These are phyloP conservation scores for Brachyptera risi DNA, from an alignment of 2,888 invertebrate species.

Conservation along the genomic window DNA sequence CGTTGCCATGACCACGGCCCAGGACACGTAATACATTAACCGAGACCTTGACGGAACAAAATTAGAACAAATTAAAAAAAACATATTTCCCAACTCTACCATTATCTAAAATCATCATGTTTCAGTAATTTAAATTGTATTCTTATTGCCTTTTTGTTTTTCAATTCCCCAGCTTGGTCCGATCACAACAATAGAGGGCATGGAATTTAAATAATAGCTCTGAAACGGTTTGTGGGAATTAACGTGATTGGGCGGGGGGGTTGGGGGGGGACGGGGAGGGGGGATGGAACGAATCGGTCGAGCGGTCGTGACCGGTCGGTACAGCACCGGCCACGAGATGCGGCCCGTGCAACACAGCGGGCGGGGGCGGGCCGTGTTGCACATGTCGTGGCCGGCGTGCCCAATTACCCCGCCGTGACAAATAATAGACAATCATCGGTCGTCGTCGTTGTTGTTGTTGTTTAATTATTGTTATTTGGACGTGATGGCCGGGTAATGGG, in stretches of 20 bases:
- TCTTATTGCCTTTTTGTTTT: conserved; percentile 37
- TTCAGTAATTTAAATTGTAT: conserved; percentile 23
- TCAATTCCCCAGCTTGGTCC: conserved; percentile 44
- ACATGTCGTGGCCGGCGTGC: conserved; percentile 1
- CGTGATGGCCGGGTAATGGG: conserved; percentile 7
- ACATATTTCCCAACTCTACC: conserved; percentile 7
- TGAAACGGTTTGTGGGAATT: conserved; percentile 43
- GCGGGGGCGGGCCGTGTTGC: conserved; percentile 16
- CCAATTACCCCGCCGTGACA: conserved; percentile 26
- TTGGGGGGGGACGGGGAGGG: conserved; percentile 38
- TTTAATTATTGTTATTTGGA: conserved; percentile 22
- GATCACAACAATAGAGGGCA: conserved; percentile 45
- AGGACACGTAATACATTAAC: conserved; percentile 13
- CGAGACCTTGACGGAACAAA: conserved; percentile 21
- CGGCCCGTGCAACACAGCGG: too few species aligned
- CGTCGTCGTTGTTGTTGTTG: conserved; percentile 21
- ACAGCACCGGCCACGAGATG: conserved; percentile 37
- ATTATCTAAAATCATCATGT: conserved; percentile 23
- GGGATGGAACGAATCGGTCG: conserved; percentile 31
- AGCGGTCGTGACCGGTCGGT: conserved; percentile 27
- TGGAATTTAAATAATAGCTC: conserved; percentile 46
- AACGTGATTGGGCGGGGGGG: conserved; percentile 44
- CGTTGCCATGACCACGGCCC: too few species aligned
- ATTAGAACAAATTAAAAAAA: conserved; percentile 28
- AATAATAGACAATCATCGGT: conserved; percentile 24